These are phyloP conservation scores for Drosophila dunni DNA, from an alignment of 1,140 invertebrate species.

Conservation along the genomic window DNA sequence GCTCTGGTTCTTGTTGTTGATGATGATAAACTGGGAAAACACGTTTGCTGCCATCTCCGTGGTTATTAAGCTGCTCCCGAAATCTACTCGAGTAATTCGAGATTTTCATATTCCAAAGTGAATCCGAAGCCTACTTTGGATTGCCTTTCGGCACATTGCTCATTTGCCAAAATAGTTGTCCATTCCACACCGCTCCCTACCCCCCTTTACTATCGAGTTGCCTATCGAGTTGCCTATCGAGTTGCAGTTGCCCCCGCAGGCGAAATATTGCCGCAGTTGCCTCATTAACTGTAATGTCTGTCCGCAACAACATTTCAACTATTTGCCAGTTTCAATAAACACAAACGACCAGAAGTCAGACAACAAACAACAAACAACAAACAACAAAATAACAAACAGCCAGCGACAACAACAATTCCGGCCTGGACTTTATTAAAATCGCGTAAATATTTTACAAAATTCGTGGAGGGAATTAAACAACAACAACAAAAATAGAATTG, in stretches of 20 bases:
- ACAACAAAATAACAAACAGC: conserved; percentile 2
- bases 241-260: conserved; percentile 14
- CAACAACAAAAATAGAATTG: neutral
- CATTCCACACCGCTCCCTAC: neutral
- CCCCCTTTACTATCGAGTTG: too few species aligned
- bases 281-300: conserved; percentile 41
- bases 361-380: conserved; percentile 7
- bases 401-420: neutral
- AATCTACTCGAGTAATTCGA: conserved; percentile 33
- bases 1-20: conserved; percentile 15
- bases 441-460: conserved; percentile 62
- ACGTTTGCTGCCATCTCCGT: conserved; percentile 15
- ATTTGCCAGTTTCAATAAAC: conserved; percentile 19
- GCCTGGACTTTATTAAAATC: conserved; percentile 64
- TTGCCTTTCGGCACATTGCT: conserved; percentile 19
- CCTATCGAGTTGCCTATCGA: conserved; percentile 19
- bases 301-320: conserved; percentile 20
- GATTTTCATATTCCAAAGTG: conserved; percentile 13
- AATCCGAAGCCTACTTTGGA: conserved; percentile 9
- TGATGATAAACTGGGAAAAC: conserved; percentile 49
- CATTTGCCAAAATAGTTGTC: conserved; percentile 48
- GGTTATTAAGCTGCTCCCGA: conserved; percentile 39
- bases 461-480: conserved; percentile 21
- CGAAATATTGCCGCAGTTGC: conserved; percentile 11
- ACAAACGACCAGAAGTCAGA: conserved; percentile 33